Base-by-base conservation (phyloP, 2,888 invertebrate genomes). In the Syrista parreyssii region DNA sequence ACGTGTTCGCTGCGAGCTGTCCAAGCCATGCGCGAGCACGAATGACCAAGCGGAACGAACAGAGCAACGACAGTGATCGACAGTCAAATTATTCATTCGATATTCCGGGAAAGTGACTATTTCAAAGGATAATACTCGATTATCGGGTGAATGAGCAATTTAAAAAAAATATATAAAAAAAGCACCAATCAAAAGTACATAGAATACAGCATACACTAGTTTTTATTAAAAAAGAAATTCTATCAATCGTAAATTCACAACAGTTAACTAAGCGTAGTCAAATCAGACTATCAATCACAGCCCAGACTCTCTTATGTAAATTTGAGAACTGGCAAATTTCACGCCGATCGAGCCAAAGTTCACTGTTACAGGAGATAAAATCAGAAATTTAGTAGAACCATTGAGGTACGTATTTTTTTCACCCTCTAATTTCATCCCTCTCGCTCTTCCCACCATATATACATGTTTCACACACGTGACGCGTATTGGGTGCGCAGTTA, bases 281-380 rank as follows among this genome's bases (percentile, higher is more conserved):
- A 23, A 55, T 23, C 23, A 9, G 2, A 9, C 23, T 55, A 23
- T 23, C 55, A 23, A 55, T 2, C 23, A 55, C 9, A 55, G 55
- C 1, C 9, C 0, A 55, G 9, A 15, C 23, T 40, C 6, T 15
- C 6, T 15, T 55, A 9, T 55, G 23, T 9, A 9, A 15, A 23
- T 55, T 23, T 23, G 23, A 55, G 23, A 0, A 55, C 2, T 88
- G 89, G 88, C 86, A 88, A 89, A 89, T 90, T 89, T 90, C 88
- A 87, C 88, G 87, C 87, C 86, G 87, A 89, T 89, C 87, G 87
- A 84, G 84, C 85, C 85, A 88, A 89, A 88, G 87, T 55, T 55
- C 9, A 55, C 55, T 9, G 87, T 85, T 79, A 82, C 84, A 84
- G 81, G 85, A 85, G 85, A 89, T 89, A 86, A 89, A 90, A 89